Evolutionary conservation across 2,113 vertebrate genomes (phyloP), one percentile per base, ranked within the genome.

Genomic region (Corythornis madagascariensis): DNA sequence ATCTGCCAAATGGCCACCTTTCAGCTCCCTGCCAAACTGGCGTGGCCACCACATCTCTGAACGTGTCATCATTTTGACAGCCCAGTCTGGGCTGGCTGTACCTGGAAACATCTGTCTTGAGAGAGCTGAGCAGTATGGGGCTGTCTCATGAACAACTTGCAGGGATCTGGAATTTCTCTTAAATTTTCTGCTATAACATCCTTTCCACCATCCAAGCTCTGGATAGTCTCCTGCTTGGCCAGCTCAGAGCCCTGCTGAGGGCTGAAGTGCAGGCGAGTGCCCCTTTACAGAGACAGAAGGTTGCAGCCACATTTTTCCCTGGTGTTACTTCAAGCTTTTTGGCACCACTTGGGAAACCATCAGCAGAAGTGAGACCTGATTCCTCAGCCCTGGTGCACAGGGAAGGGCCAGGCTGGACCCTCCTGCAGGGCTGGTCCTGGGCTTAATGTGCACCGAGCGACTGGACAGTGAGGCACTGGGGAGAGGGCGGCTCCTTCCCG

Each of bases 401-500:
- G 71, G 71, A 84, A 80, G 50, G 35, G 63, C 8, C 18, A 57
- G 33, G 74, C 65, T 40, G 82, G 64, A 56, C 55, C 78, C 57
- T 53, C 33, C 5, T 1, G 21, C 1, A 1, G 31, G 35, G 63
- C 65, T 17, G 61, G 73, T 70, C 40, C 17, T 2, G 42, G 81
- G 50, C 38, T 88, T 83, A 79, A 72, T 0, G 3, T 14, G 33
- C 20, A 10, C 28, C 10, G 78, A 89, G 78, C 53, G 28, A 73
- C 43, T 31, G 88, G 81, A 69, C 3, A 0, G 13, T 1, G 20
- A 89, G 93, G 82, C 47, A 2, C 91, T 61, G 92, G 73, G 89
- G 55, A 83, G 89, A 81, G 93, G 93, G 92, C 1, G 40, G 88
- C 90, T 94, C 72, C 92, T 92, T 93, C 92, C 90, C 15, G 10